phyloP scores from a whole-genome alignment of 1,140 invertebrate species.

The Leguminivora glycinivorella region DNA sequence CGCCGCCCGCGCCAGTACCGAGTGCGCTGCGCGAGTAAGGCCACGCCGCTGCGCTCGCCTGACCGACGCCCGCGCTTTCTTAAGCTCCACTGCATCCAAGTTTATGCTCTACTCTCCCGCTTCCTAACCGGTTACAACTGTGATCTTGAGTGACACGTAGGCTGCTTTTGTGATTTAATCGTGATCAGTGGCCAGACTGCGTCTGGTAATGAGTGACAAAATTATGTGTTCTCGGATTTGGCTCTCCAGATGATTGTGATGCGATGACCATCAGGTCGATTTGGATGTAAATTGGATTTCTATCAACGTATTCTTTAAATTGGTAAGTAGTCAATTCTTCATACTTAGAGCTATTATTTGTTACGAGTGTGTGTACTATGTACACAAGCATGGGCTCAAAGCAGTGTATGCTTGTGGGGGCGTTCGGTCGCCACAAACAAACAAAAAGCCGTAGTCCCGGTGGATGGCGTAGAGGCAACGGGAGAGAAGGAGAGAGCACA shows the following conservation, averaged over 20 bases:
- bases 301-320: neutral
- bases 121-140: conserved; percentile 61
- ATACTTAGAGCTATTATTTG: neutral
- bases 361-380: conserved; percentile 3
- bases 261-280: conserved; percentile 13
- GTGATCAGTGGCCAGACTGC: conserved; percentile 56
- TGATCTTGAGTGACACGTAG: conserved; percentile 50
- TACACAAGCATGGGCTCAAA: conserved; percentile 2
- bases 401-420: conserved; percentile 14
- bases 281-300: conserved; percentile 16
- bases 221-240: conserved; percentile 42
- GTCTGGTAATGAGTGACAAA: conserved; percentile 38
- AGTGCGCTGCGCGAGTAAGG: conserved; percentile 49
- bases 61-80: conserved; percentile 32
- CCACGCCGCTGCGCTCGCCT: conserved; percentile 31
- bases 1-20: conserved; percentile 57
- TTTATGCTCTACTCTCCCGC: conserved; percentile 55
- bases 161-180: conserved; percentile 57
- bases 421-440: conserved; percentile 41
- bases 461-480: conserved; percentile 45
- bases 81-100: conserved; percentile 43
- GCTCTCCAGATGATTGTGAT: conserved; percentile 23
- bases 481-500: conserved; percentile 64
- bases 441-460: conserved; percentile 47
- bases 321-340: conserved; percentile 19